phyloP scores from a whole-genome alignment of 2,113 vertebrate species.

The Nothoprocta perdicaria region DNA sequence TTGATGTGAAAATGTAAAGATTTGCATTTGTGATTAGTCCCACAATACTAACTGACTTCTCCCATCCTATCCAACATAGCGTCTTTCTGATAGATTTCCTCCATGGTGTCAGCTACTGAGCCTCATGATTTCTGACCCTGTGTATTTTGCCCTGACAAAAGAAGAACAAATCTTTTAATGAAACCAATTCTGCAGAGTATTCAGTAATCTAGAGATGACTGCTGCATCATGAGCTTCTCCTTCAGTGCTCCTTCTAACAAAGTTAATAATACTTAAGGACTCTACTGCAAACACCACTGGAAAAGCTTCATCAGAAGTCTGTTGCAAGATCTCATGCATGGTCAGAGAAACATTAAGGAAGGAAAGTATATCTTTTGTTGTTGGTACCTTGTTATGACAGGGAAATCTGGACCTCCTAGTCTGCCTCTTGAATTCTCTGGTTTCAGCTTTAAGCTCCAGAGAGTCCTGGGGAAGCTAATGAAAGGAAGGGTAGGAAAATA shows the following conservation, averaged over 20 bases:
- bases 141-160: background rate
- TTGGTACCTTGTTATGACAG: background rate
- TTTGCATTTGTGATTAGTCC: background rate
- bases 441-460: background rate
- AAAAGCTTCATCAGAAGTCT: background rate
- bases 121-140: background rate
- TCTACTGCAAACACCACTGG: background rate
- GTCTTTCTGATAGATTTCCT: background rate
- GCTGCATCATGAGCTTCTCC: background rate
- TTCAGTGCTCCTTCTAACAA: background rate
- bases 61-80: background rate
- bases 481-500: background rate
- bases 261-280: background rate
- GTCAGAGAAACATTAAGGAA: background rate
- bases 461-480: background rate
- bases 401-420: background rate
- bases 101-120: background rate
- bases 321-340: background rate
- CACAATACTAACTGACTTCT: background rate
- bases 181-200: background rate
- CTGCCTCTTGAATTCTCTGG: background rate
- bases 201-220: background rate
- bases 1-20: background rate
- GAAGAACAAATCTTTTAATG: background rate
- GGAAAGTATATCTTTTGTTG: background rate